Conservation (phyloP, 2,888 invertebrate species). For the Synergus laeviventris region DNA sequence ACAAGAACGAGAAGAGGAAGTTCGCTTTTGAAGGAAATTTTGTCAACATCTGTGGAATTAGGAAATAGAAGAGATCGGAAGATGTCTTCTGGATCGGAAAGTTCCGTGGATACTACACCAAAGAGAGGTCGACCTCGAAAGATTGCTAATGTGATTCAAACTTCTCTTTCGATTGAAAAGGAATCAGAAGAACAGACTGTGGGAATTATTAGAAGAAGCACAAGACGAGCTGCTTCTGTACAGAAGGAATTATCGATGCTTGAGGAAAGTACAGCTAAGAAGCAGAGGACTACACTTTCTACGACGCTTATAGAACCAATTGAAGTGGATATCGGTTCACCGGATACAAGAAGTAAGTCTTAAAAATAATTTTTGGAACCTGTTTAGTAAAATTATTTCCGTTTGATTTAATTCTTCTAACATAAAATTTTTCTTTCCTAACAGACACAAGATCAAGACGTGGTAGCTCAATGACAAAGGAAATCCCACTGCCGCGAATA, state of each 20-base stretch:
- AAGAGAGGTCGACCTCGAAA: conserved; percentile 25
- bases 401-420: background rate
- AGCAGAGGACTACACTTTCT: conserved; percentile 37
- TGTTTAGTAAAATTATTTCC: background rate
- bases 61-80: conserved; percentile 35
- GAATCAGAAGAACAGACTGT: conserved; percentile 29
- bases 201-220: conserved; percentile 53
- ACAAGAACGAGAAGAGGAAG: conserved; percentile 58
- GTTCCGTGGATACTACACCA: conserved; percentile 22
- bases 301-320: conserved; percentile 41
- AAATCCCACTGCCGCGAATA: conserved; percentile 23
- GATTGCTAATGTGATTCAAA: conserved; percentile 20
- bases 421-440: background rate
- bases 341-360: conserved; percentile 17
- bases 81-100: conserved; percentile 26
- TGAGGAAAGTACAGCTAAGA: conserved; percentile 31
- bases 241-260: conserved; percentile 58
- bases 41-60: conserved; percentile 32
- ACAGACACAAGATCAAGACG: conserved; percentile 40
- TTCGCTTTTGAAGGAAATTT: conserved; percentile 60
- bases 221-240: conserved; percentile 60
- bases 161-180: background rate
- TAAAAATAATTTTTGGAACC: background rate
- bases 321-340: conserved; percentile 28
- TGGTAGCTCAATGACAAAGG: conserved; percentile 44